Evolutionary conservation across 2,888 invertebrate genomes (phyloP), one percentile per base, ranked within the genome.

Genomic region (Andrena minutula): DNA sequence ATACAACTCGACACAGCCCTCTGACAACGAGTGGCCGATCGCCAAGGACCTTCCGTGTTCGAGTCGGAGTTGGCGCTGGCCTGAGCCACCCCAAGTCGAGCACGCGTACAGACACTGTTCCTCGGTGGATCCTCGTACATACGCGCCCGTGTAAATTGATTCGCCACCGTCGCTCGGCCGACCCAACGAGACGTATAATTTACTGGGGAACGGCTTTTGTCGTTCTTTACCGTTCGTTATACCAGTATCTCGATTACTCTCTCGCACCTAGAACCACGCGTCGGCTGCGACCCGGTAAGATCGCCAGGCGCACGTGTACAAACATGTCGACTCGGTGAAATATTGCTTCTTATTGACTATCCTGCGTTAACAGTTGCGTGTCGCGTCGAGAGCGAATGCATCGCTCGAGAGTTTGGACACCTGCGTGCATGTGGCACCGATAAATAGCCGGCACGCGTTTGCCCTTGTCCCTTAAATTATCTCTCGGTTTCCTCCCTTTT

Each of bases 1-100:
- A 79, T 93, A 93, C 86, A 90, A 93, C 75, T 64, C 86, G 80
- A 49, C 85, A 76, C 85, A 65, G 79, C 86, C 81, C 77, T 60
- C 72, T 63, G 30, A 7, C 60, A 47, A 20, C 28, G 56, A 20
- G 23, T 8, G 41, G 56, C 68, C 72, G 84, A 70, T 82, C 75
- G 75, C 71, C 56, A 71, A 77, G 75, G 49, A 63, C 66, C 72
- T 60, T 60, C 23, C 58, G 63, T 53, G 70, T 77, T 8, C 49
- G 32, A 61, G 56, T 63, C 35, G 35, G 20, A 16, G 60, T 41
- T 41, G 53, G 47, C 26, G 30, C 28, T n/a, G 64, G 47, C 79
- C 10, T 28, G 20, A 60, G 2, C 65, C 41, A 53, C 75, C 47
- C 60, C 49, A 71, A 23, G 65, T n/a, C 51, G 16, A 41, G 41